A percentile compares a stretch with the other conserved stretches of the same genome.
These are phyloP conservation scores for Pelochelys cantorii DNA, from an alignment of 2,797 vertebrate species.

Conservation along the genomic window DNA sequence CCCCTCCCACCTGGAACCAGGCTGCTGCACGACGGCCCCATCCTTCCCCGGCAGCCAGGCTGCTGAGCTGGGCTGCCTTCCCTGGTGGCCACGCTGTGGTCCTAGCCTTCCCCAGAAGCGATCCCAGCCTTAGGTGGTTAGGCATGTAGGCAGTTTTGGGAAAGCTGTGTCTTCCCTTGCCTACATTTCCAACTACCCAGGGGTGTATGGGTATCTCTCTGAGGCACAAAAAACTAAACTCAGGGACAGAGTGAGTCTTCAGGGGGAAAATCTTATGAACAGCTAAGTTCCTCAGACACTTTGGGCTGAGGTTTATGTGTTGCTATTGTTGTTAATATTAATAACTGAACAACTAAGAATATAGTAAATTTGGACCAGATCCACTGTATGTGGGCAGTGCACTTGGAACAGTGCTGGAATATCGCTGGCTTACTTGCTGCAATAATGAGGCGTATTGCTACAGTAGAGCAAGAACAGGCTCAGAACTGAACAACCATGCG, in stretches of 20 bases:
- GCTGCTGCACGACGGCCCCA: no score
- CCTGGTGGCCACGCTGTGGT: no score
- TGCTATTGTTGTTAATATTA: neutral
- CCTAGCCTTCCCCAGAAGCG: no score
- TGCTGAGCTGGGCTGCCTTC: no score
- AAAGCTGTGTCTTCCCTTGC: no score
- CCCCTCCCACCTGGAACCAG: no score
- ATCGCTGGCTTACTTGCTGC: neutral
- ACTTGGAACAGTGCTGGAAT: neutral
- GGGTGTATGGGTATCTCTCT: neutral
- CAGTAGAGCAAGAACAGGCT: neutral
- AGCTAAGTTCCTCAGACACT: neutral
- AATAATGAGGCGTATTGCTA: neutral
- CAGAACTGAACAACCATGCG: neutral
- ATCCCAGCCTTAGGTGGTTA: no score
- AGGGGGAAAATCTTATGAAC: neutral
- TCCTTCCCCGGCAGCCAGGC: no score
- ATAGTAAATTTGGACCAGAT: neutral
- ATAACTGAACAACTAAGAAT: neutral
- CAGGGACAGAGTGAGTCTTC: neutral
- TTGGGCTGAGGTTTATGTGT: neutral
- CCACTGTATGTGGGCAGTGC: neutral
- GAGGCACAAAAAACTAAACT: neutral
- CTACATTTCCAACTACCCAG: no score
- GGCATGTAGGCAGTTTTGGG: no score